These are phyloP conservation scores for Hecatera dysodea DNA, from an alignment of 2,888 invertebrate species.

Conservation along the genomic window DNA sequence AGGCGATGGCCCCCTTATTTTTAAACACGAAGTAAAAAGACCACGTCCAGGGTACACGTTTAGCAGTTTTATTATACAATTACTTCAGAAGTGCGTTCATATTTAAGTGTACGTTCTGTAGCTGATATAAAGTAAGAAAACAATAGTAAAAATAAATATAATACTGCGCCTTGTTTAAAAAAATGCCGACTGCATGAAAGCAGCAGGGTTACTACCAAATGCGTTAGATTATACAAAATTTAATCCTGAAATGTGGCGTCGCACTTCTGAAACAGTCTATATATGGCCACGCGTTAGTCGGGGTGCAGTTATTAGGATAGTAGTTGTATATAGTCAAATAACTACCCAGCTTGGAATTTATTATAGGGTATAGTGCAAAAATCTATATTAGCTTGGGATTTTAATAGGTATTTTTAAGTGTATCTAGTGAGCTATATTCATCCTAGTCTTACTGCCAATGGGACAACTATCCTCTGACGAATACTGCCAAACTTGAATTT, in stretches of 20 bases:
- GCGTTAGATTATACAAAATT: too few species aligned
- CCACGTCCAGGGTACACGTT: neutral
- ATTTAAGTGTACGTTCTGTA: too few species aligned
- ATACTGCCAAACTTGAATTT: conserved; percentile 14
- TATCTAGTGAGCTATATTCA: conserved; percentile 23
- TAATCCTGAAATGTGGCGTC: too few species aligned
- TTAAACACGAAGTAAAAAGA: neutral
- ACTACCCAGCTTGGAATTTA: neutral
- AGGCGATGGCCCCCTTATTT: neutral
- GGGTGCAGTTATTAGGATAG: neutral
- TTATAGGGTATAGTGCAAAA: neutral
- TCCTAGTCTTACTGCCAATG: conserved; percentile 28
- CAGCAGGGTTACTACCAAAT: too few species aligned
- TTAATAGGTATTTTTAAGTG: conserved; percentile 1
- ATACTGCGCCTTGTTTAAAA: too few species aligned
- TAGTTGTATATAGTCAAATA: neutral
- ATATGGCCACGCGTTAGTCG: neutral
- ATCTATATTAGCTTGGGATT: neutral
- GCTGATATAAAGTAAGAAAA: too few species aligned
- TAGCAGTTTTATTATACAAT: neutral
- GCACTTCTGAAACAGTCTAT: too few species aligned
- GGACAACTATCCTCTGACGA: conserved; percentile 9
- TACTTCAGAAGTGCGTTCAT: too few species aligned
- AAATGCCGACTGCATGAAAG: too few species aligned
- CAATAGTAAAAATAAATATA: too few species aligned